These are phyloP conservation scores for Argya squamiceps DNA, from an alignment of 2,797 vertebrate species.

Conservation along the genomic window DNA sequence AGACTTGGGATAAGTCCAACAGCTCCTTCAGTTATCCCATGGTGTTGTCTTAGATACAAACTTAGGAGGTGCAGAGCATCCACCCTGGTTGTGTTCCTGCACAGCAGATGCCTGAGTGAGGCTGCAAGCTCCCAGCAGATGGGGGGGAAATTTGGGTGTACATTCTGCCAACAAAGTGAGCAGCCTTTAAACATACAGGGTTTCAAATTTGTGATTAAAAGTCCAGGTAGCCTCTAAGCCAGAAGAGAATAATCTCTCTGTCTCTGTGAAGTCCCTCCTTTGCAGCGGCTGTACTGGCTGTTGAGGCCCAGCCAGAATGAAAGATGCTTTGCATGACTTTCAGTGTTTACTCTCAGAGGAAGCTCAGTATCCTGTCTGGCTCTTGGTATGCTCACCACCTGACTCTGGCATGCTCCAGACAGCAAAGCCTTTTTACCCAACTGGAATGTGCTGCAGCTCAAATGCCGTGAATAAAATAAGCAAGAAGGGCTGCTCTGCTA, in stretches of 20 bases:
- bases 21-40: not conserved
- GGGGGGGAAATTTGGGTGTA: not conserved
- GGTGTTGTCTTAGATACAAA: not conserved
- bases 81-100: not conserved
- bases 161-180: not conserved
- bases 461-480: slow-evolving; percentile 45
- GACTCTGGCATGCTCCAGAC: slow-evolving; percentile 54
- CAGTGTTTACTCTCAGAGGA: slow-evolving; percentile 64
- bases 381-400: slow-evolving; percentile 56
- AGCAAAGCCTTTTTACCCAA: slow-evolving; percentile 51
- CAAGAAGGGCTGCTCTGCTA: slow-evolving; percentile 20
- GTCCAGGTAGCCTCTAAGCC: slow-evolving; percentile 9
- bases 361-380: slow-evolving; percentile 69
- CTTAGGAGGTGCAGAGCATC: not conserved
- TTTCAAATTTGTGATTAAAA: not conserved
- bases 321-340: slow-evolving; percentile 51
- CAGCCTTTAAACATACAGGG: not conserved
- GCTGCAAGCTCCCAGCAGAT: not conserved
- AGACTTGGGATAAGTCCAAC: not conserved
- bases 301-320: slow-evolving; percentile 19
- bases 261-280: slow-evolving; percentile 25
- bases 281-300: not conserved
- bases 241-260: slow-evolving; percentile 33
- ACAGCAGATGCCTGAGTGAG: not conserved
- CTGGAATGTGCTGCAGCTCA: slow-evolving; percentile 53